Conservation (phyloP, 2,797 vertebrate species). For the Mormyrus proboscirostris region DNA sequence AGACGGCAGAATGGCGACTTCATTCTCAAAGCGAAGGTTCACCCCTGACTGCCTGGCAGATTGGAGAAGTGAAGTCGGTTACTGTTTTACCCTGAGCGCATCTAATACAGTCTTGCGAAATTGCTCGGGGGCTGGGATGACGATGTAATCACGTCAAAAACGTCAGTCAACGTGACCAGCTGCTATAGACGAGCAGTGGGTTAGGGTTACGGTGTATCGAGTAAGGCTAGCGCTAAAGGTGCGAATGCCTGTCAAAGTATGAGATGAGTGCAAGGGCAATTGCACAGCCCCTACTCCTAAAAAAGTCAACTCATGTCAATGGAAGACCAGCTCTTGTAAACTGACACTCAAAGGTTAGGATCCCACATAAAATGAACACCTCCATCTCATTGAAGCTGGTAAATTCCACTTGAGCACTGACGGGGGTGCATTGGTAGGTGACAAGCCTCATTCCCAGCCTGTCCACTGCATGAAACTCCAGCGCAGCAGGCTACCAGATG, state of each 20-base stretch:
- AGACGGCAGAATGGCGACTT: conserved; percentile 9
- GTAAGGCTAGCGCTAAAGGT: background rate
- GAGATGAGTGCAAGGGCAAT: background rate
- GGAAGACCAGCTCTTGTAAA: background rate
- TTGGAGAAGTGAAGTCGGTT: background rate
- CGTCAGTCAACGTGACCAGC: background rate
- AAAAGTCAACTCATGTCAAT: background rate
- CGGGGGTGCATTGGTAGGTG: background rate
- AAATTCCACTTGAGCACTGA: background rate
- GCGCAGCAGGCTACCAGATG: background rate
- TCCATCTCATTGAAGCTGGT: background rate
- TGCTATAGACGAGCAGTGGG: background rate
- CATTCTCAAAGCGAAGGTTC: conserved; percentile 33
- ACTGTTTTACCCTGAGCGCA: background rate
- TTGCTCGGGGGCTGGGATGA: background rate
- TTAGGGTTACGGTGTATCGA: background rate
- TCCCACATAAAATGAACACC: background rate
- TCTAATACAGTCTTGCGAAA: background rate
- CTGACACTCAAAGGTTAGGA: background rate
- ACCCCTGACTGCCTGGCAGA: background rate
- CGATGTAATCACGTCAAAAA: background rate
- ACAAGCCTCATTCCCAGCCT: background rate
- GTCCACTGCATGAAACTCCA: background rate
- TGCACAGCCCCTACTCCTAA: background rate
- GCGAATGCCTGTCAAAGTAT: background rate